Evolutionary conservation across 2,888 invertebrate species (phyloP).

Genomic region (Rhingia campestris): DNA sequence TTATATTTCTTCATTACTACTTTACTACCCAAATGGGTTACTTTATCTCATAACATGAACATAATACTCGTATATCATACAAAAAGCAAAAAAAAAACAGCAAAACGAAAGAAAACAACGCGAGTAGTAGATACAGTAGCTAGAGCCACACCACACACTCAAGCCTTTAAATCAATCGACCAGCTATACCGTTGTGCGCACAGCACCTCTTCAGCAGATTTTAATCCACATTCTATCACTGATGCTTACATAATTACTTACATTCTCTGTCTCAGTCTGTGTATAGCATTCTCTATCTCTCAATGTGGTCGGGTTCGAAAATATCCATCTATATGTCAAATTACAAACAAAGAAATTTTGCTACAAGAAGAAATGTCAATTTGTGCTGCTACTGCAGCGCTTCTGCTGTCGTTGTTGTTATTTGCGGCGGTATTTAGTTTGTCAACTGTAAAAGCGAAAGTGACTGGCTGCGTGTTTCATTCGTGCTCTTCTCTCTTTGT

Average conservation of each 20-base stretch:
- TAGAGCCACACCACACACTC: conserved; percentile 10
- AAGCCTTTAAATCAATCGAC: conserved; percentile 53
- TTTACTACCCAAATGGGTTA: conserved; percentile 65
- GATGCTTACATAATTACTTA: conserved; percentile 61
- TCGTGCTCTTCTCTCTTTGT: conserved; percentile 9
- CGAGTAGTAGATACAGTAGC: conserved; percentile 12
- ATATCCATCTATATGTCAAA: conserved; percentile 18
- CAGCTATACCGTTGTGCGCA: conserved; percentile 43
- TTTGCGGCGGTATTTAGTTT: conserved; percentile 43
- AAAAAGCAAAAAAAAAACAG: conserved; percentile 19
- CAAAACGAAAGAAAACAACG: conserved; percentile 13
- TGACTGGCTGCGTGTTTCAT: conserved; percentile 35
- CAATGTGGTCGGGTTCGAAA: not conserved
- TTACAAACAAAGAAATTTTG: conserved; percentile 46
- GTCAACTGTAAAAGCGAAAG: conserved; percentile 69
- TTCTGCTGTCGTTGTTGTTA: not conserved
- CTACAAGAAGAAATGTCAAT: conserved; percentile 18
- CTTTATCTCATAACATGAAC: conserved; percentile 64
- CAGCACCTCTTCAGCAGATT: conserved; percentile 34
- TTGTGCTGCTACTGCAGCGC: not conserved
- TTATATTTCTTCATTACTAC: conserved; percentile 62
- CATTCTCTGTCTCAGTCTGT: not conserved
- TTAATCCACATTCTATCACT: conserved; percentile 58
- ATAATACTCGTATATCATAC: conserved; percentile 38
- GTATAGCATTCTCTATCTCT: not conserved